Evolutionary conservation across 2,113 vertebrate species (phyloP).

Genomic region (Rhizomys pruinosus): DNA sequence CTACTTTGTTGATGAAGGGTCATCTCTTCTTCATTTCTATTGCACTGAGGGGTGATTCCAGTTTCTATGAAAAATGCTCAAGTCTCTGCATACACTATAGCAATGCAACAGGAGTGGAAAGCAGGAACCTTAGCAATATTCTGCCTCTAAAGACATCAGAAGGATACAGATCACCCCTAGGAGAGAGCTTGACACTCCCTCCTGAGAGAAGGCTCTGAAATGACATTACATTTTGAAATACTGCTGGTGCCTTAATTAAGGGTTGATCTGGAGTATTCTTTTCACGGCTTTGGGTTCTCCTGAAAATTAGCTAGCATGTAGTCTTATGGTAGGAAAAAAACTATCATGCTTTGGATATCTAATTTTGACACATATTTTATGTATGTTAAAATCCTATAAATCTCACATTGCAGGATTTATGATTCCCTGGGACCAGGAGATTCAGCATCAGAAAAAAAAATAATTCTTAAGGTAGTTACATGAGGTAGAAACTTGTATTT

Average conservation of each 20-base stretch:
- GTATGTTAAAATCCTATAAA: neutral
- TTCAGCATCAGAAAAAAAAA: neutral
- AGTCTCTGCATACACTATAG: neutral
- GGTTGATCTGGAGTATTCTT: neutral
- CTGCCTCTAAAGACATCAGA: neutral
- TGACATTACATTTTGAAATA: neutral
- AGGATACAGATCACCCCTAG: neutral
- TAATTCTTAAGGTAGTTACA: neutral
- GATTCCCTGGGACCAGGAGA: neutral
- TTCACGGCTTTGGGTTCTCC: neutral
- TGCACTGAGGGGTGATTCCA: neutral
- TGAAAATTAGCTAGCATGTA: neutral
- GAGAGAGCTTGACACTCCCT: neutral
- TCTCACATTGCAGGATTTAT: neutral
- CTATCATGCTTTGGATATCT: neutral
- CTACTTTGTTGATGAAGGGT: neutral
- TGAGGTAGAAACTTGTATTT: neutral
- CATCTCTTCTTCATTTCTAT: neutral
- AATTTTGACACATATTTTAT: constrained; percentile 25
- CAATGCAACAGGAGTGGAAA: neutral
- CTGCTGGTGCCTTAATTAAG: neutral
- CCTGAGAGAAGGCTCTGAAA: neutral
- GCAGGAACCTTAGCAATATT: neutral
- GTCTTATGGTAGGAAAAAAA: neutral
- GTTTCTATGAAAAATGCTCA: constrained; percentile 13